phyloP scores from a whole-genome alignment of 2,888 invertebrate genomes.

The Eupithecia inturbata region DNA sequence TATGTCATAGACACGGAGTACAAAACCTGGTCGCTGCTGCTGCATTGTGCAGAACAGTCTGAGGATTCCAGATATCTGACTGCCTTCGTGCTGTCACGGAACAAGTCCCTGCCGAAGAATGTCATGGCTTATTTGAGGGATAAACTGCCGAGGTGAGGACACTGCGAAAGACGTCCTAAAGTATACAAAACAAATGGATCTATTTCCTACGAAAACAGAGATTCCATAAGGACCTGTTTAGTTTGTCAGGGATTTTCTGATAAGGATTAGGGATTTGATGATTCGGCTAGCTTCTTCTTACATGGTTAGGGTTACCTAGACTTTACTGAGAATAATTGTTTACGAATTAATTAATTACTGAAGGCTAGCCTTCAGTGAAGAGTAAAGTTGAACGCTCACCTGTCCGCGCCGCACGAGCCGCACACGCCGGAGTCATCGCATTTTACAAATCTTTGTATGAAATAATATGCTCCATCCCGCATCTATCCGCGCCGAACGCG shows the following conservation, averaged over 20 bases:
- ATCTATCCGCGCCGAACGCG: too few species aligned
- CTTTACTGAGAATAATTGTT: too few species aligned
- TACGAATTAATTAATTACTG: too few species aligned
- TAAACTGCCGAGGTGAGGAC: constrained; percentile 85
- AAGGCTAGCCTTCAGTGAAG: too few species aligned
- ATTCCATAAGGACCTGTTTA: too few species aligned
- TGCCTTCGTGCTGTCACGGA: constrained; percentile 90
- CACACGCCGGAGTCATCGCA: too few species aligned
- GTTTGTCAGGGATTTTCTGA: background rate
- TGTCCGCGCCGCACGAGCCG: too few species aligned
- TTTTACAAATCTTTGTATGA: too few species aligned
- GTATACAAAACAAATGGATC: background rate
- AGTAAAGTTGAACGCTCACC: too few species aligned
- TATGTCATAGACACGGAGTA: constrained; percentile 94
- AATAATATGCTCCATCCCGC: too few species aligned
- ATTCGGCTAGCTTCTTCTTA: background rate
- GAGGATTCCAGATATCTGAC: constrained; percentile 90
- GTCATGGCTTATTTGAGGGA: constrained; percentile 91
- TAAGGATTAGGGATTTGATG: background rate
- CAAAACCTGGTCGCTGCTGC: constrained; percentile 90
- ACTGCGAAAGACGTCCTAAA: background rate
- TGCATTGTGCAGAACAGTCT: constrained; percentile 94
- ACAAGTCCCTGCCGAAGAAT: constrained; percentile 83
- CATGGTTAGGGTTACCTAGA: too few species aligned
- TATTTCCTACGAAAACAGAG: background rate